Evolutionary conservation across 2,888 invertebrate species (phyloP).

Genomic region (Polymixis flavicincta): DNA sequence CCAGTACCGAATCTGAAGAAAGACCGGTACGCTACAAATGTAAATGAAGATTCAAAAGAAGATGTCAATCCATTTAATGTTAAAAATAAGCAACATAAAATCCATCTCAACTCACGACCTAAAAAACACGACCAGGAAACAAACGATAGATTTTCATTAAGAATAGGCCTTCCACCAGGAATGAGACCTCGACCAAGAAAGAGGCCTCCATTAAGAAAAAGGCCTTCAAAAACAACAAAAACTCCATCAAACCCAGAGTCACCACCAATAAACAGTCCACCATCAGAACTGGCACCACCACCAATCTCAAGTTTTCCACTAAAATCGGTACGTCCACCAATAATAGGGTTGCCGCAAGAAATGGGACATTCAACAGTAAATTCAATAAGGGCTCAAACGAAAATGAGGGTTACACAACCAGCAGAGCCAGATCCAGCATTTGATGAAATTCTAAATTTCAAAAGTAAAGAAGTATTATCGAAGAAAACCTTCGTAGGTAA

Average conservation of each 20-base stretch:
- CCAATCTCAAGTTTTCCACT: too few relatives aligned
- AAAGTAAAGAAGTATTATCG: constrained; percentile 21
- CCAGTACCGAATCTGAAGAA: background rate
- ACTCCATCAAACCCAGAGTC: background rate
- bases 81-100: background rate
- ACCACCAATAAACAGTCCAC: background rate
- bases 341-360: background rate
- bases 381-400: background rate
- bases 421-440: background rate
- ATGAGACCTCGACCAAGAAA: background rate
- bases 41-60: background rate
- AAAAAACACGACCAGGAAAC: background rate
- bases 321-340: background rate
- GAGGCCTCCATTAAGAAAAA: constrained; percentile 1
- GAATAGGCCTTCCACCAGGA: background rate
- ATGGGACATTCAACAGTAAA: background rate
- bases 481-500: background rate
- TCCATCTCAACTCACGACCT: background rate
- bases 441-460: background rate
- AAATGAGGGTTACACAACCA: background rate
- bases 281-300: background rate
- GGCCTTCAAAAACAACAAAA: background rate
- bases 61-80: background rate
- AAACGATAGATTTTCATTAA: constrained; percentile 33
- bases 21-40: constrained; percentile 8